Base-by-base conservation (phyloP, 64 coral and sea anemone genomes). In the Acropora yongei region DNA sequence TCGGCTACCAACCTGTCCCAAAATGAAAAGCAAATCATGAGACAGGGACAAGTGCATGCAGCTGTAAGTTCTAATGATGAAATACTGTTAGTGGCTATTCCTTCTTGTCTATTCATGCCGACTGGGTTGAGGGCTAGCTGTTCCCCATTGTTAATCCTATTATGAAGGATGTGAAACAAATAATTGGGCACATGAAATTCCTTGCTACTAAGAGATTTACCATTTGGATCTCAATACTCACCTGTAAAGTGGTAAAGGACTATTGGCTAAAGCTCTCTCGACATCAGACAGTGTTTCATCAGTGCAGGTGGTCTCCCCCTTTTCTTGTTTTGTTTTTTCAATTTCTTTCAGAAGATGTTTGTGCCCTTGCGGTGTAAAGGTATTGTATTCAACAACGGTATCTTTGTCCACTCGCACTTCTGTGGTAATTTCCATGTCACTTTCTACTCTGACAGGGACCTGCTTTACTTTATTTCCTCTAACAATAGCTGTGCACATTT, bases 1-100 rank as follows among this genome's bases (percentile, higher is more conserved):
- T 93, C 91, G 40, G 75, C 83, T 7, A 93, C 82, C 43, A 91
- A 49, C 72, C 89, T 91, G 83, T 76, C 74, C 74, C 74, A 76
- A 76, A 76, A 76, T 4, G 74, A 76, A 76, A 76, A 74, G 71
- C 3, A 39, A 39, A 74, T 39, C 71, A 74, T 74, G 71, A 44
- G 74, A 76, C 11, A 74, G 74, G 74, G 40, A 76, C 40, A 76
- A 76, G 74, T 76, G n/a, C n/a, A n/a, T n/a, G n/a, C n/a, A n/a
- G n/a, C n/a, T n/a, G n/a, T n/a, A n/a, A n/a, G n/a, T n/a, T n/a
- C n/a, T n/a, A n/a, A n/a, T n/a, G n/a, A n/a, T n/a, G n/a, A n/a
- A n/a, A n/a, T n/a, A n/a, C n/a, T n/a, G n/a, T n/a, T n/a, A n/a
- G n/a, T n/a, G n/a, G n/a, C n/a, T n/a, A n/a, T n/a, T n/a, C n/a